These are phyloP conservation scores for Athene cunicularia DNA, from an alignment of 2,113 vertebrate genomes.

Conservation along the genomic window DNA sequence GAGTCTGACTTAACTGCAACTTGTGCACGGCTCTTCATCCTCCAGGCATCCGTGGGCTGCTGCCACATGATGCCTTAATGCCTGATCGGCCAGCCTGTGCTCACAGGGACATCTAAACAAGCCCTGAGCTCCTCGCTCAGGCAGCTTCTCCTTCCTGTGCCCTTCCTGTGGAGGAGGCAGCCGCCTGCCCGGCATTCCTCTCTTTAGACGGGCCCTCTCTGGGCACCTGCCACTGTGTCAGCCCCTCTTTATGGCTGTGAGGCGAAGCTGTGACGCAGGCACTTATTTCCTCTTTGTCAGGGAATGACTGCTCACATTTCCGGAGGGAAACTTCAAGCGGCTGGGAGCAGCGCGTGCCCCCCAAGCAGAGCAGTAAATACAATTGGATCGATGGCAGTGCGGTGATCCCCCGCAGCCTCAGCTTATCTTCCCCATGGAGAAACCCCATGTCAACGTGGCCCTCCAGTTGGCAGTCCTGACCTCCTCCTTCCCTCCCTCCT, in stretches of 20 bases:
- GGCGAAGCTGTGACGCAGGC: not conserved
- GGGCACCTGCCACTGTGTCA: rapidly evolving
- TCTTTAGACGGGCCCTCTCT: rapidly evolving
- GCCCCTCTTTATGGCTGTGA: not conserved
- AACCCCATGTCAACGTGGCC: not conserved
- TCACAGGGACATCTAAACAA: rapidly evolving
- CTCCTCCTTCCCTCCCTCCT: not conserved
- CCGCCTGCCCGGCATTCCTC: rapidly evolving
- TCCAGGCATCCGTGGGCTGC: rapidly evolving
- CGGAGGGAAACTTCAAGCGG: not conserved
- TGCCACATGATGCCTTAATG: rapidly evolving
- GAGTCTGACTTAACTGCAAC: not conserved
- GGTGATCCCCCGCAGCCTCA: not conserved
- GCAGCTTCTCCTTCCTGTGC: not conserved
- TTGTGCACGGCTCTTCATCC: not conserved
- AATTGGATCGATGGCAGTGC: rapidly evolving
- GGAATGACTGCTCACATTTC: not conserved
- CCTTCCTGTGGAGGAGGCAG: not conserved
- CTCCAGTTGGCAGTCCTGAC: not conserved
- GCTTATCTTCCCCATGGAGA: not conserved
- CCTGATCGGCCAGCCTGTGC: rapidly evolving
- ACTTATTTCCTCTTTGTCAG: not conserved
- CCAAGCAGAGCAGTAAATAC: rapidly evolving
- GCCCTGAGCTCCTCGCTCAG: rapidly evolving
- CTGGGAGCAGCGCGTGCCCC: not conserved